Conservation (phyloP, 2,113 vertebrate genomes). For the Emydura subglobosa region DNA sequence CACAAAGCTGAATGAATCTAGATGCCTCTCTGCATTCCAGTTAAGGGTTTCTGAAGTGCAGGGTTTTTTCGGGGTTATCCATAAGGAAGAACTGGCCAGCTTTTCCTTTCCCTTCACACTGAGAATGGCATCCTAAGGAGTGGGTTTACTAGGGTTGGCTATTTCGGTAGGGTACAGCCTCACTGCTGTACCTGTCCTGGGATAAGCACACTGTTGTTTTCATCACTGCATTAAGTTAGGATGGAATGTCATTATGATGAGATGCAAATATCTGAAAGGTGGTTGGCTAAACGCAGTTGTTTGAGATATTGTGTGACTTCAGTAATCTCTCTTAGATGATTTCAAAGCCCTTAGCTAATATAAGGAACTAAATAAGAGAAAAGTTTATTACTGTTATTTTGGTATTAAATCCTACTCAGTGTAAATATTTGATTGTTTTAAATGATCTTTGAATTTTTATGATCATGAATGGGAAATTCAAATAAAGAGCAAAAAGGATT, state of each 20-base stretch:
- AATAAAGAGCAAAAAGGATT: background rate
- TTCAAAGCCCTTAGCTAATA: too few species aligned
- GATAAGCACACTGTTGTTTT: background rate
- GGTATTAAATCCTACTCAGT: background rate
- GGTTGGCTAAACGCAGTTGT: background rate
- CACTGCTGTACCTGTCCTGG: background rate
- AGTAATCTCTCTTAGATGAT: background rate
- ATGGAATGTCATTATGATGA: background rate
- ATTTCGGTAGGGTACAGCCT: background rate
- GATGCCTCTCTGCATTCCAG: background rate
- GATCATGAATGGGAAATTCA: background rate
- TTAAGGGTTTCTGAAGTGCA: background rate
- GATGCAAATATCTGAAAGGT: background rate
- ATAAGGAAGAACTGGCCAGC: background rate
- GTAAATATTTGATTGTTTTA: background rate
- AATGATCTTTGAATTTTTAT: background rate
- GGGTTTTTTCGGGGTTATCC: background rate
- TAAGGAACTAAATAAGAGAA: background rate
- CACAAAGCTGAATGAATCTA: background rate
- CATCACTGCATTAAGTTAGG: background rate
- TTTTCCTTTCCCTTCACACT: background rate
- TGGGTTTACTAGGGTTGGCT: background rate
- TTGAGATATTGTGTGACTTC: background rate
- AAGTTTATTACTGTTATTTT: accelerated
- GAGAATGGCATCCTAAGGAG: accelerated